Conservation (phyloP, 2,797 vertebrate species). For the Dromococcyx pavoninus region DNA sequence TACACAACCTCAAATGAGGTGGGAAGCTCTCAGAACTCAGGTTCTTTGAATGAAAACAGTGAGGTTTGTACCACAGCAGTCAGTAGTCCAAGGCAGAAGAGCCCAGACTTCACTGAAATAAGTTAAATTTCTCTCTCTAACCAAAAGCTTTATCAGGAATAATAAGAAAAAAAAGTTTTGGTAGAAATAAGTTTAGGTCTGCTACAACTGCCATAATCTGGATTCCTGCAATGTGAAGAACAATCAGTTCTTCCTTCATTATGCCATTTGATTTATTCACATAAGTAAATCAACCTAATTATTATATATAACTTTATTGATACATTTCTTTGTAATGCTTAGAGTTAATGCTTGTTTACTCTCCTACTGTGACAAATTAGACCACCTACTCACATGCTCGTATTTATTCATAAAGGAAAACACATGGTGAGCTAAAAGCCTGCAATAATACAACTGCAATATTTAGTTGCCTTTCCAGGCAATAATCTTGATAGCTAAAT, state of each 20-base stretch:
- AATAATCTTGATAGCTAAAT: background rate
- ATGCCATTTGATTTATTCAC: background rate
- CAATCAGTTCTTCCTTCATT: background rate
- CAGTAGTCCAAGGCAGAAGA: background rate
- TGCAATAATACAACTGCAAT: background rate
- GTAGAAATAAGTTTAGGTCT: background rate
- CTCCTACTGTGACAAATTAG: slow-evolving; percentile 48
- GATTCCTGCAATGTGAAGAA: background rate
- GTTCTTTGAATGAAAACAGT: background rate
- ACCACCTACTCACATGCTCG: slow-evolving; percentile 36
- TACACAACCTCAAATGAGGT: background rate
- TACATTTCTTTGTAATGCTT: background rate
- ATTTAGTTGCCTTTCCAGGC: slow-evolving; percentile 5
- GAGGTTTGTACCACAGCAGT: background rate
- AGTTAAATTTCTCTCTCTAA: background rate
- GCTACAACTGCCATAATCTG: background rate
- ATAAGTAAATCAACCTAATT: slow-evolving; percentile 26
- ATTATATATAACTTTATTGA: slow-evolving; percentile 27
- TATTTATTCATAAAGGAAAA: slow-evolving; percentile 29
- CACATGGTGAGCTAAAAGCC: slow-evolving; percentile 24
- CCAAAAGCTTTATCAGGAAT: background rate
- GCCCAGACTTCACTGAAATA: background rate
- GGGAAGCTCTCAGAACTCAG: background rate
- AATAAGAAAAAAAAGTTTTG: background rate
- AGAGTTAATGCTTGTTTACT: slow-evolving; percentile 29